Evolutionary conservation across 2,888 invertebrate species (phyloP), one percentile per base, ranked within the genome.

Genomic region (Idaea biselata): DNA sequence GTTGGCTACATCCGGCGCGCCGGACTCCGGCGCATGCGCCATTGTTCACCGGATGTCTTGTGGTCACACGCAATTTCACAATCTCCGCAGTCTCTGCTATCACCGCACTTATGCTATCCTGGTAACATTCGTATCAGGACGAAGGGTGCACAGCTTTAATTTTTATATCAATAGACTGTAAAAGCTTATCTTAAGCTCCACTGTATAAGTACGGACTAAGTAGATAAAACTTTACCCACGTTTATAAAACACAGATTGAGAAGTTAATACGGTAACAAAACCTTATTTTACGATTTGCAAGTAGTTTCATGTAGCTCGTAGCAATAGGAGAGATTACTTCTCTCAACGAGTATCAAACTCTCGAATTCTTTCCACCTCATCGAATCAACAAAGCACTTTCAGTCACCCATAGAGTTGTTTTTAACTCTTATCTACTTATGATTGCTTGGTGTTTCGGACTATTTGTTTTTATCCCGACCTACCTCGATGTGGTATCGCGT

Each of bases 61-160:
- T 83, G 91, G 91, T 92, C 89, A 84, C 88, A 88, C 87, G 88
- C 88, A 89, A 90, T 91, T 91, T 91, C 90, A 89, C 88, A 88
- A 89, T 86, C 86, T 86, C 81, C 79, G 77, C 72, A 73, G 72
- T 68, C 72, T 79, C 75, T 25, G 25, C 25, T 14, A 44, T 44
- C 44, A 44, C 44, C 3, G 44, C 44, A 76, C 25, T 25, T 25
- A 25, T 85, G 81, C 76, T 78, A 77, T 77, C 84, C 83, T 86
- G 78, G 84, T 86, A 83, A 71, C 65, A 76, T 72, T 44, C 44
- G 11, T 44, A 44, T 44, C 44, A 44, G 44, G 44, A 44, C 8
- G 14, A 44, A 7, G 8, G 33, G 14, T 14, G 44, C 8, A 44
- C 44, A 11, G 11, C 11, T 44, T 44, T 44, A 14, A 44, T 11